These are phyloP conservation scores for Geotrypetes seraphini DNA, from an alignment of 2,797 vertebrate genomes.

Conservation along the genomic window DNA sequence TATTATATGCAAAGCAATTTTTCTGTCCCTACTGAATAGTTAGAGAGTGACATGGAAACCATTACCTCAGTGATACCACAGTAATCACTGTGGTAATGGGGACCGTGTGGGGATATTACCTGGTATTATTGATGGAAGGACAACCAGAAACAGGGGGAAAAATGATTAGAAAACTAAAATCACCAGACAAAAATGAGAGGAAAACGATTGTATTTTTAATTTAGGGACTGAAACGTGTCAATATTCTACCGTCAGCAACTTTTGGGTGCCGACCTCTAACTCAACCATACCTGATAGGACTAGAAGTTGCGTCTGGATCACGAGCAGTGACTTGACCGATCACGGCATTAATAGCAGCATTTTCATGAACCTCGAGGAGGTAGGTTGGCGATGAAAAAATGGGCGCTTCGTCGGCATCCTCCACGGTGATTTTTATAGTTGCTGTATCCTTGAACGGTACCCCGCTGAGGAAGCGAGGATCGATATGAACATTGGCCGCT, in stretches of 20 bases:
- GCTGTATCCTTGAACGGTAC: slow-evolving; percentile 90
- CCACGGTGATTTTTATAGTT: slow-evolving; percentile 79
- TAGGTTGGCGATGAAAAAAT: slow-evolving; percentile 81
- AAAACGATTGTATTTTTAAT: no score
- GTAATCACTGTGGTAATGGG: no score
- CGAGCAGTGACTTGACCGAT: slow-evolving; percentile 81
- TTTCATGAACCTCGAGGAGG: slow-evolving; percentile 85
- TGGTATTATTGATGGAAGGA: no score
- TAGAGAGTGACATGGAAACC: no score
- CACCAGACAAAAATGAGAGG: no score
- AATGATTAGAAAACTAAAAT: no score
- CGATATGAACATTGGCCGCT: slow-evolving; percentile 75
- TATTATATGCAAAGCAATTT: no score
- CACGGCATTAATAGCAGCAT: slow-evolving; percentile 78
- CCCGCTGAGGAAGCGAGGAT: slow-evolving; percentile 66
- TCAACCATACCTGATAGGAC: slow-evolving; percentile 74
- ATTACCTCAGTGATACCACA: no score
- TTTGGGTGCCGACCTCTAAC: background rate
- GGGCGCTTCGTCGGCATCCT: slow-evolving; percentile 87
- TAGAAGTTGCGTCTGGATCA: slow-evolving; percentile 75
- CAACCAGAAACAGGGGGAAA: no score
- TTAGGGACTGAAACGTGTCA: no score
- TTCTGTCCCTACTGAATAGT: no score
- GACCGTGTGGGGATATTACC: no score
- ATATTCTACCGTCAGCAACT: fast-evolving